phyloP scores from a whole-genome alignment of 2,888 invertebrate genomes.

The Orthosia gothica region DNA sequence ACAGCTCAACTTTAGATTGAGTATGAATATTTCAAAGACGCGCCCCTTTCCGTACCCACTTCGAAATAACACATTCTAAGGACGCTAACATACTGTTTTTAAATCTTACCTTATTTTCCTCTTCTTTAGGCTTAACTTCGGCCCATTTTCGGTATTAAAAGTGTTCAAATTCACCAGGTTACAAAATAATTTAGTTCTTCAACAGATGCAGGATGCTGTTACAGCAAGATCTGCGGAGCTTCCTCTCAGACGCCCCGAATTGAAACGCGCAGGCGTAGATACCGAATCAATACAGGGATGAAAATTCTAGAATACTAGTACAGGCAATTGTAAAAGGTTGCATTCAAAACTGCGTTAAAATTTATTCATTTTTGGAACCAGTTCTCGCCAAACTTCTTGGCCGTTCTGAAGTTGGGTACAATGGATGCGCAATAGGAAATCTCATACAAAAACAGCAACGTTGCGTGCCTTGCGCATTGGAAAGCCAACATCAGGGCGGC shows the following conservation, averaged over 20 bases:
- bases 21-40: slow-evolving; percentile 74
- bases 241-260: slow-evolving; percentile 77
- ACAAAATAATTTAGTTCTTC: slow-evolving; percentile 69
- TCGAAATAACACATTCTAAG: slow-evolving; percentile 15
- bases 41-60: slow-evolving; percentile 59
- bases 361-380: not conserved
- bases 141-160: slow-evolving; percentile 41
- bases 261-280: slow-evolving; percentile 85
- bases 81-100: slow-evolving; percentile 20
- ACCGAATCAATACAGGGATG: slow-evolving; percentile 34
- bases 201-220: slow-evolving; percentile 82
- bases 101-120: slow-evolving; percentile 55
- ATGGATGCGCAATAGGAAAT: no score
- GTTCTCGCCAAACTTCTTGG: no score
- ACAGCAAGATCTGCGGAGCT: slow-evolving; percentile 76
- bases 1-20: slow-evolving; percentile 75
- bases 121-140: slow-evolving; percentile 11
- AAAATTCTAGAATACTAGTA: slow-evolving; percentile 3
- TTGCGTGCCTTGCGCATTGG: no score
- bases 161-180: slow-evolving; percentile 25
- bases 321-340: not conserved
- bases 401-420: no score
- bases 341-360: not conserved
- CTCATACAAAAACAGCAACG: no score
- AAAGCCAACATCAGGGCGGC: no score